Base-by-base conservation (phyloP, 2,888 invertebrate species). In the Eupsilia transversa region DNA sequence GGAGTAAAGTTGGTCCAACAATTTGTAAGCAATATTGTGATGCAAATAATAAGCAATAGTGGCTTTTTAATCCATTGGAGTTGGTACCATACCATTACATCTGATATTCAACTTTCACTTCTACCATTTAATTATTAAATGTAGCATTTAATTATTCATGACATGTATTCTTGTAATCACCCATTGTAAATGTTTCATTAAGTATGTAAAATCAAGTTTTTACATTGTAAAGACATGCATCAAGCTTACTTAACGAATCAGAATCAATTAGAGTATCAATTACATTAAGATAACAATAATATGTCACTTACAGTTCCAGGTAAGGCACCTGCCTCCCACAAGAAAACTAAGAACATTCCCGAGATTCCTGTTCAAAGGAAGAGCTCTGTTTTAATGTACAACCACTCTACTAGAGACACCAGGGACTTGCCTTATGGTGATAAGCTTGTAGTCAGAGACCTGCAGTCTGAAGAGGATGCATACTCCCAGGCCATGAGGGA, bases 401-500 rank as follows among this genome's bases (percentile, higher is more conserved):
- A 95, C 74, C 96, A 96, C 82, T 89, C 91, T 17, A 95, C 96
- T 27, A 91, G 93, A 83, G 93, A 94, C 73, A 88, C 87, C 12
- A 87, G 88, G 79, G 92, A 94, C 60, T 74, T 94, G 52, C 91
- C 91, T 3, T 87, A 77, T 68, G 83, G 80, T 67, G 90, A 92
- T 10, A 88, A 83, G 30, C 72, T 93, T 38, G 95, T 96, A 2
- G 82, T 91, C 0, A 91, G 94, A 61, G 93, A 96, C 52, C n/a
- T 71, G 10, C 90, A 87, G 54, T 78, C 76, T 43, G 91, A 93
- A 35, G 94, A 95, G 27, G 95, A 96, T 87, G 96, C 96, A 30
- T 96, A 95, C 84, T 90, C 94, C 0, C 93, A 92, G 78, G 96
- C 96, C 3, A 87, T 94, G 78, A 94, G 89, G 85, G 94, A 94